Evolutionary conservation across 2,113 vertebrate species (phyloP).

Genomic region (Pseudolaguvia tuberculata): DNA sequence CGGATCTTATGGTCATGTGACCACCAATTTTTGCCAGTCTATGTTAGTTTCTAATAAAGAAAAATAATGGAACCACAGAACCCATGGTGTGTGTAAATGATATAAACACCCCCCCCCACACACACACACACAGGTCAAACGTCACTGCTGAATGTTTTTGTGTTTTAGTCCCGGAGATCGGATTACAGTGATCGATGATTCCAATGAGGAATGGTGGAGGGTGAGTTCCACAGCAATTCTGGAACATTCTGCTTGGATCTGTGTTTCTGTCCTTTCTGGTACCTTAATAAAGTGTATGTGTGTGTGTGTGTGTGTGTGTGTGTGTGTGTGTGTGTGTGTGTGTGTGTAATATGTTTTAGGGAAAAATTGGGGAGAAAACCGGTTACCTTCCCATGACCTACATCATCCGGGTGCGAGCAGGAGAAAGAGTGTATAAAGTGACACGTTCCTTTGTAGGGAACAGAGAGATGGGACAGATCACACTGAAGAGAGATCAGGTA

Average conservation of each 20-base stretch:
- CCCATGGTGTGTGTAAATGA: too few relatives aligned
- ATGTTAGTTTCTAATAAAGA: too few relatives aligned
- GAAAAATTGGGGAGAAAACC: constrained; percentile 87
- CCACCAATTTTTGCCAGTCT: too few relatives aligned
- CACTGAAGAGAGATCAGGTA: constrained; percentile 95
- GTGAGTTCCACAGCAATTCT: constrained; percentile 65
- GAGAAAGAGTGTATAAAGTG: constrained; percentile 85
- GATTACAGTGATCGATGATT: constrained; percentile 92
- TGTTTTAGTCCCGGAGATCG: constrained; percentile 84
- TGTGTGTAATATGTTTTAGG: too few relatives aligned
- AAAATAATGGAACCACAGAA: too few relatives aligned
- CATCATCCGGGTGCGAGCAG: constrained; percentile 86
- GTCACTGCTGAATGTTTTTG: not conserved
- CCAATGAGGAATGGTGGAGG: constrained; percentile 98
- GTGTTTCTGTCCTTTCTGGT: not conserved
- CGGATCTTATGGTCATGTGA: too few relatives aligned
- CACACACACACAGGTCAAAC: too few relatives aligned
- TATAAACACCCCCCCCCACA: too few relatives aligned
- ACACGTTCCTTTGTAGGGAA: constrained; percentile 90
- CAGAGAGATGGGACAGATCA: constrained; percentile 93
- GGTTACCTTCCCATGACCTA: constrained; percentile 92
- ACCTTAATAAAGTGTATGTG: not conserved
- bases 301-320: constrained; percentile 1
- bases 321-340: constrained; percentile 1
- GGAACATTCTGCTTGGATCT: not conserved